Base-by-base conservation (phyloP, 2,888 invertebrate genomes). In the Pecten maximus region DNA sequence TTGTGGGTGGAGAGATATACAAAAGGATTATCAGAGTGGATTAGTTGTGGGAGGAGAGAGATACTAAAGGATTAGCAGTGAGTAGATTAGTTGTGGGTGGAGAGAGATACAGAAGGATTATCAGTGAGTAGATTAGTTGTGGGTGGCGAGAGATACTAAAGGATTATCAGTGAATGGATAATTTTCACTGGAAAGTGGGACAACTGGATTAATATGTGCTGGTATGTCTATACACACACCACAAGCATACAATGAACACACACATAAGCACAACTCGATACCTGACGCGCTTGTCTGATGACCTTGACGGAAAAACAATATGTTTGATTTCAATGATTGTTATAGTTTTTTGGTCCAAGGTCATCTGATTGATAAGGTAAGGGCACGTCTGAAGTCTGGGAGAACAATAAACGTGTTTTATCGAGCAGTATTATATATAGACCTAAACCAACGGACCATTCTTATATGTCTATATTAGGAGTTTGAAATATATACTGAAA, bases 261-360 rank as follows among this genome's bases (percentile, higher is more conserved):
- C 48, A 48, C 48, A 48, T 12, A 60, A 23, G 23, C 6, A 16
- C 6, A 60, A 60, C 23, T n/a, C 23, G 60, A n/a, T 60, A 16
- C n/a, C 23, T n/a, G 23, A n/a, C 23, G 60, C 16, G 23, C 23
- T 60, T 60, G 23, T 60, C 28, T 8, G 35, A 74, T 16, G 35
- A 74, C 74, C 74, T 74, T 74, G 74, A 74, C 74, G 15, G 74
- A 10, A 74, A 74, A 74, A 35, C 35, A 74, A 74, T 35, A 74
- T 28, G 35, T 35, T 74, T 74, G 74, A 74, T 74, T 74, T 74
- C 74, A 74, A 74, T 35, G 74, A 74, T 28, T 74, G 15, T 28
- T 10, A 74, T 74, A 74, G 74, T 12, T 35, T 35, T 28, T 74
- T 35, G 74, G 74, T 74, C 35, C 28, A 74, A 74, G 35, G 74